These are phyloP conservation scores for Equus przewalskii DNA, from an alignment of 2,113 vertebrate species.

Conservation along the genomic window DNA sequence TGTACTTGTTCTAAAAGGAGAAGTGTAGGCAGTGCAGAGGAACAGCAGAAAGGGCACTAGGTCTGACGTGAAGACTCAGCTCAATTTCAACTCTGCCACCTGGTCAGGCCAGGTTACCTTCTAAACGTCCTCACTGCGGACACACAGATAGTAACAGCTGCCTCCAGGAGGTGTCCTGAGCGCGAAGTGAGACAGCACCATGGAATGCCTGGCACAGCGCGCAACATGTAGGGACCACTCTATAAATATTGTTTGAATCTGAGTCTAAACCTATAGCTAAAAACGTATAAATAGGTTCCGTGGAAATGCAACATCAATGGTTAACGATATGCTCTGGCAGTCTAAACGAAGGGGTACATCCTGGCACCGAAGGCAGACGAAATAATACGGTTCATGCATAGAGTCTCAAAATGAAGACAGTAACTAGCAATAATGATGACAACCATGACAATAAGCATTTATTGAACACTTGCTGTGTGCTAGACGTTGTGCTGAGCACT, in stretches of 20 bases:
- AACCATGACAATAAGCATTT: background rate
- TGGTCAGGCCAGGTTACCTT: background rate
- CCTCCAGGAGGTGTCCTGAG: background rate
- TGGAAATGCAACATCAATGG: background rate
- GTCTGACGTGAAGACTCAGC: background rate
- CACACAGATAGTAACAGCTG: rapidly evolving
- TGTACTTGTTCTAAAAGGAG: background rate
- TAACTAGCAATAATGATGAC: background rate
- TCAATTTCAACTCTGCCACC: background rate
- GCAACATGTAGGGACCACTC: background rate
- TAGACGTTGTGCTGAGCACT: background rate
- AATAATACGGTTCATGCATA: background rate
- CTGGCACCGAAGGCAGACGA: background rate
- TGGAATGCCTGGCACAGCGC: background rate
- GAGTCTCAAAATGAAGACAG: background rate
- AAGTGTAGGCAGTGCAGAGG: background rate
- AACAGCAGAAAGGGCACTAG: background rate
- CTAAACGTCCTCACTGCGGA: background rate
- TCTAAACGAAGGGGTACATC: background rate
- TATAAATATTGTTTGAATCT: background rate
- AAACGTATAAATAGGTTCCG: background rate
- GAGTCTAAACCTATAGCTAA: background rate
- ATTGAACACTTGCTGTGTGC: background rate
- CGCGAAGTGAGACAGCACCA: background rate
- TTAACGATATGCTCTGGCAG: background rate